These are phyloP conservation scores for Aphelocoma coerulescens DNA, from an alignment of 2,113 vertebrate genomes.

Conservation along the genomic window DNA sequence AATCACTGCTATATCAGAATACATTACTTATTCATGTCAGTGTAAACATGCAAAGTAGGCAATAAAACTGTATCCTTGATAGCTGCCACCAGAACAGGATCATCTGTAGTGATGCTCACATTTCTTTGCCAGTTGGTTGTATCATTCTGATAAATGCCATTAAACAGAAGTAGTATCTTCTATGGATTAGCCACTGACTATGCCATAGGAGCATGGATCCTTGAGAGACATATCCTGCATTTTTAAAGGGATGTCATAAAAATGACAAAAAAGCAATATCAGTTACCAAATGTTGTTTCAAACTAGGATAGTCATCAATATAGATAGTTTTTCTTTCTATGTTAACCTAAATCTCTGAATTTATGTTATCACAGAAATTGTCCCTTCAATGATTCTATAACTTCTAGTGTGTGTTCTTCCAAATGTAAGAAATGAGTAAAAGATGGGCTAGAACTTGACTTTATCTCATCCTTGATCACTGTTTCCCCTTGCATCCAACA, in stretches of 20 bases:
- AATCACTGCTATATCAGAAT: background rate
- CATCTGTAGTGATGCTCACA: background rate
- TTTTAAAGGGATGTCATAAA: background rate
- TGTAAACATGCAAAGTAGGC: background rate
- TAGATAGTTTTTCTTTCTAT: background rate
- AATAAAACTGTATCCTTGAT: background rate
- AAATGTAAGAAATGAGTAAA: background rate
- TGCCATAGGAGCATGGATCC: background rate
- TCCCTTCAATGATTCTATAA: background rate
- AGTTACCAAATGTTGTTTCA: background rate
- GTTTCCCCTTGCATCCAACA: background rate
- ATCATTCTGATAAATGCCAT: background rate
- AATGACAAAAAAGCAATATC: background rate
- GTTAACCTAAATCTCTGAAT: background rate
- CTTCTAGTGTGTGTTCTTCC: background rate
- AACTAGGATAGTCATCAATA: background rate
- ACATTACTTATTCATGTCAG: background rate
- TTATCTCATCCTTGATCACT: background rate
- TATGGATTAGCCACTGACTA: background rate
- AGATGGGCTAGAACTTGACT: background rate
- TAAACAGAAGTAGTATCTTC: background rate
- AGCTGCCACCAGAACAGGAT: background rate
- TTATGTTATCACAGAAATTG: background rate
- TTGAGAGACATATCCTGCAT: background rate
- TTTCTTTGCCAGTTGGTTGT: background rate